Conservation (phyloP, 2,113 vertebrate species). For the Grammomys dolichurus region DNA sequence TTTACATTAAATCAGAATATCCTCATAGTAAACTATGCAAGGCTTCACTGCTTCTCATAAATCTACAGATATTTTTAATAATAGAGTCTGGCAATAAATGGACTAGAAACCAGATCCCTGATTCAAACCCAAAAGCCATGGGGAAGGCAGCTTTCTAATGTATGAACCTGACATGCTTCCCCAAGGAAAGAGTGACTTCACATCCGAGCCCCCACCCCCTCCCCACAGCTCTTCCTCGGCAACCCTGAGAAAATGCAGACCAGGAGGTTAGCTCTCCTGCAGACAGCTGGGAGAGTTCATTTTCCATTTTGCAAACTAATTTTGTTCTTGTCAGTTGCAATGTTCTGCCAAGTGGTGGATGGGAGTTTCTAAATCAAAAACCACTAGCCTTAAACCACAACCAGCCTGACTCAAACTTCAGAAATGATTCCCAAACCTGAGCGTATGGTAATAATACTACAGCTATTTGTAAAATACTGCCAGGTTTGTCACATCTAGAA, state of each 20-base stretch:
- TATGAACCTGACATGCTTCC: conserved; percentile 1
- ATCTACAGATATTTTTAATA: conserved; percentile 63
- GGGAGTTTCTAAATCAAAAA: conserved; percentile 85
- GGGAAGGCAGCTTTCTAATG: conserved; percentile 32
- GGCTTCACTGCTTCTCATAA: conserved; percentile 42
- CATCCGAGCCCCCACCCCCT: background rate
- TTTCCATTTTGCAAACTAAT: conserved; percentile 87
- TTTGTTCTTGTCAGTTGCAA: conserved; percentile 84
- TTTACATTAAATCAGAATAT: conserved; percentile 10
- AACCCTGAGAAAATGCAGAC: background rate
- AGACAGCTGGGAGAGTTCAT: conserved; percentile 82
- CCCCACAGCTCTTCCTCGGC: background rate
- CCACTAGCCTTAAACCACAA: conserved; percentile 84
- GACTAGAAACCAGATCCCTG: conserved; percentile 47
- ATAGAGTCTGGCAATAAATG: conserved; percentile 35
- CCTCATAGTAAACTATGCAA: conserved; percentile 36
- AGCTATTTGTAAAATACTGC: conserved; percentile 76
- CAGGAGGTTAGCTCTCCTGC: conserved; percentile 68
- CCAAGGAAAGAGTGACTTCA: conserved; percentile 48
- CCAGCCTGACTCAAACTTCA: conserved; percentile 82
- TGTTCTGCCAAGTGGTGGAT: conserved; percentile 83
- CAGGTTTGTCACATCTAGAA: conserved; percentile 68
- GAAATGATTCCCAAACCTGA: conserved; percentile 66
- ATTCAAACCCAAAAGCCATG: conserved; percentile 19
- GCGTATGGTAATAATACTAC: conserved; percentile 73